phyloP scores from a whole-genome alignment of 2,113 vertebrate genomes.

The Balaeniceps rex region DNA sequence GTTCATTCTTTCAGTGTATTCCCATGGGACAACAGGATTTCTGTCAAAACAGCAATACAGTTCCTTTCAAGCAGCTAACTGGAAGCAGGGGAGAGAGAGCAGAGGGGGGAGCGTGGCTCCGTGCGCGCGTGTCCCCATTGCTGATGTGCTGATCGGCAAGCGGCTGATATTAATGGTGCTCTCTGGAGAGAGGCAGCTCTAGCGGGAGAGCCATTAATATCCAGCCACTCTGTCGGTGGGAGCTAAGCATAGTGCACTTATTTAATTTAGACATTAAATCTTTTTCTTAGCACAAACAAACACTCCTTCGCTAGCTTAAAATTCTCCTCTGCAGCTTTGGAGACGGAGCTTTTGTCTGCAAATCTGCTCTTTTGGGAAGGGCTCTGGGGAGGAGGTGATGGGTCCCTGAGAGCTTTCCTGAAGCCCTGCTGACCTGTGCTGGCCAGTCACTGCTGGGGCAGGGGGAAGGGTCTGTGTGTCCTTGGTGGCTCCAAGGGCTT shows the following conservation, averaged over 20 bases:
- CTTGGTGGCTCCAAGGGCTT: neutral
- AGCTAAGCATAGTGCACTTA: neutral
- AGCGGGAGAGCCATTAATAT: neutral
- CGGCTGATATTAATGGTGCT: neutral
- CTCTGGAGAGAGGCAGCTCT: neutral
- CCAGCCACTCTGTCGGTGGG: neutral
- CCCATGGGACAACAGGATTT: neutral
- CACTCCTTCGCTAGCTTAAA: neutral
- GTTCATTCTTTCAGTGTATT: neutral
- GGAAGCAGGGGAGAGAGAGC: neutral
- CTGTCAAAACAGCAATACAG: neutral
- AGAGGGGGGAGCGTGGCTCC: fast-evolving
- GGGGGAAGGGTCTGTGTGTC: fast-evolving
- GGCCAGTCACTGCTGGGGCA: neutral
- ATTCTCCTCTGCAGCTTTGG: neutral
- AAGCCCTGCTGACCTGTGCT: neutral
- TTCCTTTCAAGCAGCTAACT: neutral
- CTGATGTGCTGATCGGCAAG: neutral
- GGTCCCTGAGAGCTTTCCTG: neutral
- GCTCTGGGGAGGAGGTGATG: neutral
- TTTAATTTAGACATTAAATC: slow-evolving; percentile 14
- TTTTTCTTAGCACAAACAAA: neutral
- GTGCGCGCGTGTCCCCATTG: neutral
- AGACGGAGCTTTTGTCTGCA: neutral
- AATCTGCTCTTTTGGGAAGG: neutral